Evolutionary conservation across 1,140 invertebrate genomes (phyloP), one percentile per base, ranked within the genome.

Genomic region (Fopius arisanus): DNA sequence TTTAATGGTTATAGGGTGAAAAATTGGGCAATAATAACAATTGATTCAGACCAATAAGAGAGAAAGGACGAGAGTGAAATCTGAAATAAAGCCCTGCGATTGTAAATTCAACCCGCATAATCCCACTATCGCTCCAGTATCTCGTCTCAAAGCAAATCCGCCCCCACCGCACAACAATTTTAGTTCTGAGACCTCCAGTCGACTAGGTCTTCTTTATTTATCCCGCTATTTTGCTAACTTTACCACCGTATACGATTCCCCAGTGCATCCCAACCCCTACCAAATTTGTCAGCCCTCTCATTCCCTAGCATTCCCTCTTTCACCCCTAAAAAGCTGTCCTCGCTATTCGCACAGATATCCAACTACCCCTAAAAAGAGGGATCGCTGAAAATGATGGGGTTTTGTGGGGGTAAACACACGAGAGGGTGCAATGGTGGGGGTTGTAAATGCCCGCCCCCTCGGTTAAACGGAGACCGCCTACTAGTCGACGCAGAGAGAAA

Each of bases 401-500:
- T 37, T 59, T 59, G 54, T 59, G 54, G 54, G 54, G 54, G 54
- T 59, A 59, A 59, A 59, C 23, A 59, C 23, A 26, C 23, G 54
- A 23, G 54, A 3, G 2, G 1, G 33, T 48, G 14, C 9, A 59
- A 59, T 59, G 54, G 54, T 59, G 54, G 54, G 54, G 54, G 54
- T 59, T 59, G 54, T 59, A 59, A 59, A 59, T 59, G 54, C 54
- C 54, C 54, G 54, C 54, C 54, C 54, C 54, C 23, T 19, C 54
- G 21, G 23, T 59, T 59, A 59, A 59, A 59, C 5, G 19, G 54
- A 59, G 54, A 59, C 54, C 54, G 54, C 54, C 54, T 59, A 59
- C 54, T 14, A 28, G 21, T 28, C 54, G 54, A 59, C 54, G 54
- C 54, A 59, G 54, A 26, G 23, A 59, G 54, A 59, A 28, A 48